phyloP scores from a whole-genome alignment of 2,888 invertebrate genomes.

The Heliconius hortense region DNA sequence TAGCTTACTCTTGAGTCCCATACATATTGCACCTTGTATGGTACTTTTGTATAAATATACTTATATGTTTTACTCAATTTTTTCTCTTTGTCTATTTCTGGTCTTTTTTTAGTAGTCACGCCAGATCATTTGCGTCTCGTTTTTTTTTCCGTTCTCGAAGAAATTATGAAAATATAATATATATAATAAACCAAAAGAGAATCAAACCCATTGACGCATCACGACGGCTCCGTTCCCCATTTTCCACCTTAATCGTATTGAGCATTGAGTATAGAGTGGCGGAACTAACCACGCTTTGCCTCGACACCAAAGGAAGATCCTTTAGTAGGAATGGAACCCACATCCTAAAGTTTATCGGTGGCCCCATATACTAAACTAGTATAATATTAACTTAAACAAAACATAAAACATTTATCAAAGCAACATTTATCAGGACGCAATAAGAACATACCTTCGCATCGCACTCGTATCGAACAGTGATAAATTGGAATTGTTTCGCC shows the following conservation, averaged over 20 bases:
- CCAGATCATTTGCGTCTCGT: no score
- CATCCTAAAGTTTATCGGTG: no score
- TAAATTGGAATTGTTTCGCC: conserved; percentile 62
- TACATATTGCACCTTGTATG: background rate
- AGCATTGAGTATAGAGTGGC: no score
- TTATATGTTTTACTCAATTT: no score
- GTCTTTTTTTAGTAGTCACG: background rate
- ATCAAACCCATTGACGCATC: background rate
- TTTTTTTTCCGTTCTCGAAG: no score
- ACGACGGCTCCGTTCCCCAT: no score
- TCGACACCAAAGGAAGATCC: no score
- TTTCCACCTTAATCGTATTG: no score
- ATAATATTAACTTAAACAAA: conserved; percentile 1
- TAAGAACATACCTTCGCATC: conserved; percentile 46
- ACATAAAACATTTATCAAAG: background rate
- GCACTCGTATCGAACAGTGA: conserved; percentile 56
- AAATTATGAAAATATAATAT: no score
- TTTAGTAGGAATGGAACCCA: no score
- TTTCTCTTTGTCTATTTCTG: background rate
- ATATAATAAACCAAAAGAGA: no score
- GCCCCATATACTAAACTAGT: background rate
- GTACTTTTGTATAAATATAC: background rate
- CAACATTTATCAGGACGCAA: conserved; percentile 26
- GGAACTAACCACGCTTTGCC: no score
- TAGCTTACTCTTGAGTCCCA: background rate